A percentile compares a stretch with the other conserved stretches of the same genome.
Evolutionary conservation across 2,113 vertebrate genomes (phyloP).

Genomic region (Daboia siamensis): DNA sequence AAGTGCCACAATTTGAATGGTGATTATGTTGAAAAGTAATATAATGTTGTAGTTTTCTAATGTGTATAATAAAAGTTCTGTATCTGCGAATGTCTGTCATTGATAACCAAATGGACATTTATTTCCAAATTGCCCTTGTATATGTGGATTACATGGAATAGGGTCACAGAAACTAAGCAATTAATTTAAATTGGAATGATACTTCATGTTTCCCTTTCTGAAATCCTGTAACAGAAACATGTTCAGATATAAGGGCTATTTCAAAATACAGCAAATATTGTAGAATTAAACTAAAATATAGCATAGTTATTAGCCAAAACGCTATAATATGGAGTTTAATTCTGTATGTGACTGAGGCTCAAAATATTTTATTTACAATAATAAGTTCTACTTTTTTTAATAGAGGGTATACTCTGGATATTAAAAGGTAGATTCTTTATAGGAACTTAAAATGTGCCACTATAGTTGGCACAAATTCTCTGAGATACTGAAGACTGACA

Average conservation of each 20-base stretch:
- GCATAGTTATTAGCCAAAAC: neutral
- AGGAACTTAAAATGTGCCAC: neutral
- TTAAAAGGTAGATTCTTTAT: neutral
- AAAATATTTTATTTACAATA: neutral
- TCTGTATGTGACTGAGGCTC: neutral
- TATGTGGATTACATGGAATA: neutral
- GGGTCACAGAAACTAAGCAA: neutral
- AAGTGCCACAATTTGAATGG: too few species aligned
- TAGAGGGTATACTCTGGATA: neutral
- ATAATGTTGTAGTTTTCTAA: too few species aligned
- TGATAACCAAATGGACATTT: too few species aligned
- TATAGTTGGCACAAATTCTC: neutral
- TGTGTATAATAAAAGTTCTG: too few species aligned
- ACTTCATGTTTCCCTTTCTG: neutral
- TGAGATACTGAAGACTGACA: neutral
- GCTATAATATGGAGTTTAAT: neutral
- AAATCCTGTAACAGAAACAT: neutral
- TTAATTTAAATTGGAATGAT: neutral
- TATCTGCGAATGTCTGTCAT: too few species aligned
- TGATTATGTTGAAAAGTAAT: too few species aligned
- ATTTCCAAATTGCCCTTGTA: neutral
- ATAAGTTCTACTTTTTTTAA: neutral
- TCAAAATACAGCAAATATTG: neutral
- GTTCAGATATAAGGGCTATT: neutral
- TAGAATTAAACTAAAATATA: neutral